phyloP scores from a whole-genome alignment of 2,888 invertebrate species.

The Caprella mutica region DNA sequence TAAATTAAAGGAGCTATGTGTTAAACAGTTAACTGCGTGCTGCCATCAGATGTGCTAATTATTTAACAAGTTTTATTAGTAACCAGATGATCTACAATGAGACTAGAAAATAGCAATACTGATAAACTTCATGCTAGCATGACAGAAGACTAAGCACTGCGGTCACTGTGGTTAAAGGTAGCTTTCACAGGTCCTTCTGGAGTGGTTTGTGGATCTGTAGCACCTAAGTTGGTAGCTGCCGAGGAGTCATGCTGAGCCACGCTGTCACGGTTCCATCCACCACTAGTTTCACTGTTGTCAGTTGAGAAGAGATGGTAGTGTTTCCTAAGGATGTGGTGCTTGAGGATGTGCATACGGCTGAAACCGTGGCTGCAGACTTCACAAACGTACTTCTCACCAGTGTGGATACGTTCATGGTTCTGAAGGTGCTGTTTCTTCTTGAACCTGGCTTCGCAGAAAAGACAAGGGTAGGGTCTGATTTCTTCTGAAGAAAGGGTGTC shows the following conservation, averaged over 20 bases:
- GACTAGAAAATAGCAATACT: too few species aligned
- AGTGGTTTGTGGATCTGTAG: too few species aligned
- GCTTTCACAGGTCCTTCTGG: neutral
- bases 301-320: too few species aligned
- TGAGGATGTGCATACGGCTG: constrained; percentile 32
- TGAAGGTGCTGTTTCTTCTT: constrained; percentile 34
- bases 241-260: neutral
- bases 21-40: too few species aligned
- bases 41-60: too few species aligned
- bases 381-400: constrained; percentile 33
- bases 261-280: neutral
- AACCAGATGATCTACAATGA: too few species aligned
- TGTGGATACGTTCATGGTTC: constrained; percentile 33
- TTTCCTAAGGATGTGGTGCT: constrained; percentile 30
- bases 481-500: too few species aligned
- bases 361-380: constrained; percentile 32
- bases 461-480: constrained; percentile 31
- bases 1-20: too few species aligned
- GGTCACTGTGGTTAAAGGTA: neutral
- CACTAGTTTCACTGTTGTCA: too few species aligned
- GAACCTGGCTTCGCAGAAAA: constrained; percentile 31
- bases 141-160: too few species aligned
- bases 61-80: too few species aligned
- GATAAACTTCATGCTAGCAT: too few species aligned
- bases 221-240: neutral